Evolutionary conservation across 2,113 vertebrate genomes (phyloP), one percentile per base, ranked within the genome.

Genomic region (Orycteropus afer): DNA sequence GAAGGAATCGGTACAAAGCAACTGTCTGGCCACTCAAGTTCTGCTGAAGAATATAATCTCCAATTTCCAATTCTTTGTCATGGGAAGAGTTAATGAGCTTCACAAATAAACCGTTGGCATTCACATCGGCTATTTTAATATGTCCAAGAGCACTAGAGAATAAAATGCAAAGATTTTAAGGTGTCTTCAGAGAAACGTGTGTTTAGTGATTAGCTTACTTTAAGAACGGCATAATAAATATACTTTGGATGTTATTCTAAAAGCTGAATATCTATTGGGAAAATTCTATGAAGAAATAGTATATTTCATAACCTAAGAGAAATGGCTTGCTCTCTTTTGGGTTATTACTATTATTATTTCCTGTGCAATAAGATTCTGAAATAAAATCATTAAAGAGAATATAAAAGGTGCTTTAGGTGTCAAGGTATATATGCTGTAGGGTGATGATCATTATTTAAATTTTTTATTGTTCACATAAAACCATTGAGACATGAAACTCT

Each of bases 41-140:
- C 95, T 98, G 97, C 65, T 98, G 98, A 42, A 98, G 97, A 18
- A 94, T 85, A 45, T 95, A 90, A 61, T 92, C 85, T 42, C 98
- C 98, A 89, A 95, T 97, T 4, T 65, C 89, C 55, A 98, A 74
- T 88, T 98, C 98, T 97, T 95, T 97, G 85, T 97, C 89, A 15
- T 2, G n/a, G 6, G 92, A 98, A 92, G n/a, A 85, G 82, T 98
- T 98, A 59, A 89, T 3, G 15, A 98, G 94, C 86, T 95, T 98
- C 96, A 98, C 93, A 67, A 98, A 98, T 80, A 89, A 69, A 57
- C 94, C 94, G 0, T 59, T 89, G 78, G 32, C 3, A 63, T 97
- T 91, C 77, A 98, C 97, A 47, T 98, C 98, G 40, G 51, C 79
- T 93, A 98, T 98, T 97, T 97, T 95, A 65, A 96, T 65, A 65